Percentiles rank a stretch among this genome's conserved stretches.
These are phyloP conservation scores for Poeciliopsis occidentalis DNA, from an alignment of 2,113 vertebrate genomes.

Conservation along the genomic window DNA sequence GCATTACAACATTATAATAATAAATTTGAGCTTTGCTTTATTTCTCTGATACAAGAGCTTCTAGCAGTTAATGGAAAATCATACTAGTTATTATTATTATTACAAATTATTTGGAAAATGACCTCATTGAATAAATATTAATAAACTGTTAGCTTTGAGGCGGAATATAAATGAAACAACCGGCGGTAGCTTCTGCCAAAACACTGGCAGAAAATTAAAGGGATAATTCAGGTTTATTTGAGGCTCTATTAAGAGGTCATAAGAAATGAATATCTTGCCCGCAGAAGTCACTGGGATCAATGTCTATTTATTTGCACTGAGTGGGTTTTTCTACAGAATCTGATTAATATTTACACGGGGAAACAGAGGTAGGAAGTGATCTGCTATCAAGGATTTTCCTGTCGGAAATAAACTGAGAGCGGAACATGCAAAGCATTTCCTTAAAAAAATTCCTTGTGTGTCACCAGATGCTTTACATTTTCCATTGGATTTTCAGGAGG, in stretches of 20 bases:
- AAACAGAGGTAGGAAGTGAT: background rate
- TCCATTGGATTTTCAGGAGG: background rate
- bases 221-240: too few species aligned
- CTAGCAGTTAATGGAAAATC: constrained; percentile 34
- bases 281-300: background rate
- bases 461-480: background rate
- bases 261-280: background rate
- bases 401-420: too few species aligned
- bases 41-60: constrained; percentile 28
- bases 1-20: constrained; percentile 33
- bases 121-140: background rate
- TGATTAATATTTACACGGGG: background rate
- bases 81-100: constrained; percentile 30
- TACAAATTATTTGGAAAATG: constrained; percentile 26
- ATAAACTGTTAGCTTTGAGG: background rate
- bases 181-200: background rate
- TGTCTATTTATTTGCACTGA: background rate
- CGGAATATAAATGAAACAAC: background rate
- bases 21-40: constrained; percentile 9
- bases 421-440: background rate
- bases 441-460: background rate
- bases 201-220: background rate
- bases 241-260: background rate
- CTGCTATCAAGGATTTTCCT: too few species aligned
- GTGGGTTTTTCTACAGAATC: background rate